These are phyloP conservation scores for Labia minor DNA, from an alignment of 2,888 invertebrate genomes.

Conservation along the genomic window DNA sequence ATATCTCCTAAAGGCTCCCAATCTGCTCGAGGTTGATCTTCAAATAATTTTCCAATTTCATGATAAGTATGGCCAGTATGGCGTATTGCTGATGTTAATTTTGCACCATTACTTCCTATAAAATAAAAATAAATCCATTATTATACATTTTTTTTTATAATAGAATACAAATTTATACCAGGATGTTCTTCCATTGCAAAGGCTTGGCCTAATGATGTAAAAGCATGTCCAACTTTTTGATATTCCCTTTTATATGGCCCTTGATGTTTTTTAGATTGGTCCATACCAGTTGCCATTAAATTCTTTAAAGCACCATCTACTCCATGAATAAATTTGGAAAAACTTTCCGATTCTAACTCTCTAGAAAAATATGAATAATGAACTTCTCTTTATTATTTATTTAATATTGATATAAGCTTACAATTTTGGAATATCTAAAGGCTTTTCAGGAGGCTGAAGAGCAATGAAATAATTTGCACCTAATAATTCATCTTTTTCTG, in stretches of 20 bases:
- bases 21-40: constrained; percentile 80
- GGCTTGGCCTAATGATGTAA: constrained; percentile 72
- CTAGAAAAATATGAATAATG: constrained; percentile 14
- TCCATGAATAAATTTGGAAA: constrained; percentile 65
- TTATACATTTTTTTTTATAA: constrained; percentile 9
- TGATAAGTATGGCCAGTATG: constrained; percentile 82
- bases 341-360: constrained; percentile 75
- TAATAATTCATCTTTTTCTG: constrained; percentile 84
- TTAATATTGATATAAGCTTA: constrained; percentile 32
- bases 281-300: constrained; percentile 65
- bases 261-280: constrained; percentile 79
- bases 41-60: constrained; percentile 77
- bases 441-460: constrained; percentile 71
- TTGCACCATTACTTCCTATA: constrained; percentile 42
- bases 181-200: constrained; percentile 60
- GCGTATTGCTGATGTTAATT: constrained; percentile 68
- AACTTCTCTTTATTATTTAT: constrained; percentile 16
- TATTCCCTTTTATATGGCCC: constrained; percentile 81
- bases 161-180: constrained; percentile 29
- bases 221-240: constrained; percentile 78
- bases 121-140: constrained; percentile 19
- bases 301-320: constrained; percentile 82
- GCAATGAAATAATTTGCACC: constrained; percentile 87
- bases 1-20: constrained; percentile 86
- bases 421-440: constrained; percentile 44